Evolutionary conservation across 92 coral and sea anemone genomes (phyloP), one percentile per base, ranked within the genome.

Genomic region (Umimayanthus kanabou): DNA sequence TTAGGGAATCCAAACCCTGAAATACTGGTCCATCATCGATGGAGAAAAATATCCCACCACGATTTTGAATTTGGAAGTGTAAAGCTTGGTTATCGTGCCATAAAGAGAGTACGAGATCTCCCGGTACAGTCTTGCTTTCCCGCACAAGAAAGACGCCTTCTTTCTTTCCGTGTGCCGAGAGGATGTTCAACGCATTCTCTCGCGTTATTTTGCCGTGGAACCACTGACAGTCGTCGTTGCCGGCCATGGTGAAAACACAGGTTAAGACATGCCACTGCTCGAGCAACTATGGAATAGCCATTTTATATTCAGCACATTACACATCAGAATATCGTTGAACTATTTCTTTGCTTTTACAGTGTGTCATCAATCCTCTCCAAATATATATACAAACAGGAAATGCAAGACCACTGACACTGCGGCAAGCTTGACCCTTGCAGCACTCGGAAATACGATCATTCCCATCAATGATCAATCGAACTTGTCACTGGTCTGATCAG

Each of bases 11-110:
- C 65, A 97, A 67, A 18, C 99, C 99, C 64, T 94, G 93, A 79
- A 97, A 97, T 26, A 91, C 89, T 7, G 99, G 99, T 30, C 99
- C 99, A 85, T 97, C 99, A 85, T 97, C 99, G 58, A 97, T 95
- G 39, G 97, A 91, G 79, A 93, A 97, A 75, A 90, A 93, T 22
- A 90, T 91, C 22, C 94, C 98, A 33, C 99, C 99, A 43, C 96
- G 96, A 84, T 92, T 91, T 87, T 93, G 97, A 16, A 97, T 97
- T 77, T 97, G 99, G 49, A 95, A 97, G 92, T 97, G 99, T 87
- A 90, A 93, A 33, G 98, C 97, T 91, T 95, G 96, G 84, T 92
- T 92, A 8, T 76, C 91, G 70, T 91, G 92, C 99, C 99, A 97
- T 82, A 97, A 85, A 80, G 99, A 95, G 84, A 97, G 90, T 9